Evolutionary conservation across 2,888 invertebrate species (phyloP), one percentile per base, ranked within the genome.

Genomic region (Buathra laborator): DNA sequence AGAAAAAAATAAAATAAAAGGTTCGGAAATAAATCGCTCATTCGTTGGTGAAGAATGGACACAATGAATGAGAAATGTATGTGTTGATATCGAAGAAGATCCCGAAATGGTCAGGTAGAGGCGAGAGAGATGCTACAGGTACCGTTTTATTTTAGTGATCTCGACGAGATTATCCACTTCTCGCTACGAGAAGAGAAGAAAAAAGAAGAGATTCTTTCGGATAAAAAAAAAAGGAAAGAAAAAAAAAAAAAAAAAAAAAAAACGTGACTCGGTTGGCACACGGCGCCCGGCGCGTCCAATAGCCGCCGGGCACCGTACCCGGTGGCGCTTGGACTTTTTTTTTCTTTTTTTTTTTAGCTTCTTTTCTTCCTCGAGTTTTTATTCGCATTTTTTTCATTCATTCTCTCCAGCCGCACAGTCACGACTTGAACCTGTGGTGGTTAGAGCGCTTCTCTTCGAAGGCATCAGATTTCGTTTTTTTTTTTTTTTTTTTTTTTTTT

Each of bases 91-190:
- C 56, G 84, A 81, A 68, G 68, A 81, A 81, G 67, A 84, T 72
- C 19, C 62, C 67, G 74, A n/a, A 56, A n/a, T 68, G 81, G 74
- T 53, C 70, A 78, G 68, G 44, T 59, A 19, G 14, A 29, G 43
- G 48, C 24, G 79, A 64, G 67, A 74, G 66, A 14, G 51, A 19
- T 37, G 16, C 10, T 62, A 37, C 37, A 75, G 67, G 74, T 84
- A 77, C 77, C 78, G 77, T 84, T 84, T 84, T 74, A 43, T 56
- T 75, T 78, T 78, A 70, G 75, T 78, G 84, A 84, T 84, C 84
- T 66, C 74, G 81, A 81, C 75, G 78, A 70, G 72, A 76, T 76
- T 59, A 76, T 76, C 76, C 29, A 6, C 32, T 56, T 64, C 70
- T 76, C 32, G n/a, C 32, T 53, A 7, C 53, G 19, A 75, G n/a